Conservation (phyloP, 2,113 vertebrate genomes). For the Gambusia holbrooki region DNA sequence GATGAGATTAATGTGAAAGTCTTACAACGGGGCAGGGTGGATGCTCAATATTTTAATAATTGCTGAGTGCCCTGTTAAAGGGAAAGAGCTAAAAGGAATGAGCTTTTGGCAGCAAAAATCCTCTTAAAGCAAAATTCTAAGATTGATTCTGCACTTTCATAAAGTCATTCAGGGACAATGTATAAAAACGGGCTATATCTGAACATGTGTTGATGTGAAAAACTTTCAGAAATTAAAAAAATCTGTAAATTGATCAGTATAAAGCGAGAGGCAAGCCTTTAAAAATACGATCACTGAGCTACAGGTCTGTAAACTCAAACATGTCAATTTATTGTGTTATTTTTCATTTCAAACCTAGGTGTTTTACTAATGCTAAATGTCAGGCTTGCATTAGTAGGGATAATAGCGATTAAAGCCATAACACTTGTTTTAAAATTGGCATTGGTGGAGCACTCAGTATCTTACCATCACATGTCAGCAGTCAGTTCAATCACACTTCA, state of each 20-base stretch:
- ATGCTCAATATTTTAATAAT: slow-evolving; percentile 36
- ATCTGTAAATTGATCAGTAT: background rate
- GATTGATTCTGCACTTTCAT: slow-evolving; percentile 10
- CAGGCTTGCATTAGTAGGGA: too few species aligned
- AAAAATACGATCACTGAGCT: background rate
- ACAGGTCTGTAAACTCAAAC: background rate
- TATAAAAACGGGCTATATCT: background rate
- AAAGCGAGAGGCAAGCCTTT: background rate
- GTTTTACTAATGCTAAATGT: too few species aligned
- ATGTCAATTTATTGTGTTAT: background rate
- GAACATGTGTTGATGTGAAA: slow-evolving; percentile 3
- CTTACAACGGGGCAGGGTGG: slow-evolving; percentile 5
- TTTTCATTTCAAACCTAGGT: too few species aligned
- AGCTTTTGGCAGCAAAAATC: slow-evolving; percentile 31
- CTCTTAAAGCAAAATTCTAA: slow-evolving; percentile 32
- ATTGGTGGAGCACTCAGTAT: background rate
- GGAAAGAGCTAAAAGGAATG: slow-evolving; percentile 7
- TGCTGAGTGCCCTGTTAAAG: slow-evolving; percentile 54
- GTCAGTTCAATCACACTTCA: background rate
- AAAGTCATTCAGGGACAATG: slow-evolving; percentile 7
- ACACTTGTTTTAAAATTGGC: background rate
- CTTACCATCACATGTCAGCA: background rate
- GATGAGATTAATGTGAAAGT: slow-evolving; percentile 40
- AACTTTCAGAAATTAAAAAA: background rate
- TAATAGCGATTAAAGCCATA: too few species aligned